phyloP scores from a whole-genome alignment of 2,888 invertebrate species.

The Zhuqinia jingwanae region DNA sequence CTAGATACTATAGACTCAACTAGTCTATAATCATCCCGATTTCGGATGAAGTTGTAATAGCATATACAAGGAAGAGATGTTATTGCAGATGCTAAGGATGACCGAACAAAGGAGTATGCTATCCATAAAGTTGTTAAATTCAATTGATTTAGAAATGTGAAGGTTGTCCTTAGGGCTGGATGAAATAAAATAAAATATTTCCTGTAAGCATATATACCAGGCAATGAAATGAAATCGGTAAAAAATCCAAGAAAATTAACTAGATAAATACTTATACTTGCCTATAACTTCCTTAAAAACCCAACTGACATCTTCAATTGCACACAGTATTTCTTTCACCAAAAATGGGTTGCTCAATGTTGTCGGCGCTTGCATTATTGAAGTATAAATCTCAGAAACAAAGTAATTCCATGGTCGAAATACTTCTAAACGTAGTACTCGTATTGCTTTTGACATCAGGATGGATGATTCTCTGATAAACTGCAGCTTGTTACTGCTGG shows the following conservation, averaged over 20 bases:
- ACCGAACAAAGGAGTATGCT: constrained; percentile 8
- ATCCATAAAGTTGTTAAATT: constrained; percentile 16
- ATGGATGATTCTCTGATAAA: not conserved
- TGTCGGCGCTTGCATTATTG: not conserved
- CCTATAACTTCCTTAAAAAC: constrained; percentile 32
- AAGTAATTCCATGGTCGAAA: constrained; percentile 54
- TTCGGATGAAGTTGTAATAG: not conserved
- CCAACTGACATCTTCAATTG: constrained; percentile 54
- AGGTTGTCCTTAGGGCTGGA: constrained; percentile 17
- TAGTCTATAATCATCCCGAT: not conserved
- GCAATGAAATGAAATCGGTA: too few relatives aligned
- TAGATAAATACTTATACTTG: too few relatives aligned
- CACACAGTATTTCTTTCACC: constrained; percentile 9
- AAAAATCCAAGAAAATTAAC: too few relatives aligned
- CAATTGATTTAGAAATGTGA: constrained; percentile 7
- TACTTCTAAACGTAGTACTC: constrained; percentile 18
- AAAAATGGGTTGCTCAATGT: not conserved
- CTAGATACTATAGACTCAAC: not conserved
- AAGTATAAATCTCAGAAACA: constrained; percentile 10
- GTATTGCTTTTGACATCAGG: not conserved
- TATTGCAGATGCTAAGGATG: constrained; percentile 34
- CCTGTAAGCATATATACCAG: too few relatives aligned
- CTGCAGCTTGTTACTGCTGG: not conserved
- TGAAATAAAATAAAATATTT: too few relatives aligned
- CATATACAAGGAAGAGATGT: constrained; percentile 46